A percentile compares a stretch with the other conserved stretches of the same genome.
Conservation (phyloP, 2,113 vertebrate species). For the Campylorhamphus procurvoides region DNA sequence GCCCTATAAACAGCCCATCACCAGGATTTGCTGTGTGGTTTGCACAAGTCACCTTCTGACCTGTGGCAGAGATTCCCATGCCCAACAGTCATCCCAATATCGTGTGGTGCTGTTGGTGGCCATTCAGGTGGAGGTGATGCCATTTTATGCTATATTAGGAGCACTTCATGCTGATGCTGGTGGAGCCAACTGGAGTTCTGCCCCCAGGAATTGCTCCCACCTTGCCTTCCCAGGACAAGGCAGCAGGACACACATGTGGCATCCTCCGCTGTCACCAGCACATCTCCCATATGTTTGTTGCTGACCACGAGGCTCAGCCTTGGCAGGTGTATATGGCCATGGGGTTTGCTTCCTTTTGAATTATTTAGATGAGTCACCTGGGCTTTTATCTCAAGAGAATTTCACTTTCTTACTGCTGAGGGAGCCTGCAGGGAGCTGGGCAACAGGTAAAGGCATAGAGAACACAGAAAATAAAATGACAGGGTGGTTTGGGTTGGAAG, state of each 20-base stretch:
- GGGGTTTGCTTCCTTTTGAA: not conserved
- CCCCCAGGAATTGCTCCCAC: not conserved
- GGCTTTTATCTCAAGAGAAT: not conserved
- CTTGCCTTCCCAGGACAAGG: not conserved
- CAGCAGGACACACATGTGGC: not conserved
- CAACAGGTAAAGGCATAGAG: not conserved
- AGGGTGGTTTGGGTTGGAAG: not conserved
- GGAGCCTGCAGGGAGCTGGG: not conserved
- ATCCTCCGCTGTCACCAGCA: not conserved
- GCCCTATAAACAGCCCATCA: not conserved
- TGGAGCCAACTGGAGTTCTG: not conserved
- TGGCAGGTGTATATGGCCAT: not conserved
- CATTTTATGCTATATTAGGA: not conserved
- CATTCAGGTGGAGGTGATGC: not conserved
- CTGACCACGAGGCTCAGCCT: not conserved
- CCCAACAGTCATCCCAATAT: not conserved
- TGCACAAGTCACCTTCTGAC: not conserved
- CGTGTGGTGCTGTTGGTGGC: accelerated
- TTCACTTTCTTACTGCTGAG: not conserved
- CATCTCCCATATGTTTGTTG: not conserved
- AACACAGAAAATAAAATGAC: not conserved
- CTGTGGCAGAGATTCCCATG: accelerated
- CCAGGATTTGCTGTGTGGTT: not conserved
- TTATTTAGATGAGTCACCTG: not conserved
- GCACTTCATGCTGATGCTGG: not conserved